phyloP scores from a whole-genome alignment of 2,113 vertebrate species.

The Empidonax alnorum region DNA sequence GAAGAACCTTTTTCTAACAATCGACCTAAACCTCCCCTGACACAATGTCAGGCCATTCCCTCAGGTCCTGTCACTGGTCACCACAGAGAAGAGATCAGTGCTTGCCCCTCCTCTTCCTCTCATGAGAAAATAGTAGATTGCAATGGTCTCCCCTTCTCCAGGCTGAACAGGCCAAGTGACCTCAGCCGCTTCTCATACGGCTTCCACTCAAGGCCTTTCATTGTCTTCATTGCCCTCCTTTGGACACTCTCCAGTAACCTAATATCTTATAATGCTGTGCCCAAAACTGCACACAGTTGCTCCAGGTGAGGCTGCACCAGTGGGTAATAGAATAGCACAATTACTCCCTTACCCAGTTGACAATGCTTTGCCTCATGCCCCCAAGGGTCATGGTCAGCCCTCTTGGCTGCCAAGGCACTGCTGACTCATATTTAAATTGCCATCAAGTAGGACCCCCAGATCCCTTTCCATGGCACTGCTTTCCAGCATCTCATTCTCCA shows the following conservation, averaged over 20 bases:
- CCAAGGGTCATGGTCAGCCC: neutral
- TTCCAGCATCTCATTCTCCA: neutral
- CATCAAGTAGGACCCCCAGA: neutral
- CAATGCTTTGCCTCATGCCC: neutral
- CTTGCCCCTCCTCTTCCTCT: neutral
- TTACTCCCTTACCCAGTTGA: accelerated
- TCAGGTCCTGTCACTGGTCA: neutral
- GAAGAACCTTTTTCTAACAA: neutral
- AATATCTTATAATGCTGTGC: neutral
- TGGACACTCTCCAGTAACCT: neutral
- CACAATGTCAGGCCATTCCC: neutral
- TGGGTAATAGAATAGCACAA: neutral
- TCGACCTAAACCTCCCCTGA: neutral
- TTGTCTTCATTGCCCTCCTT: neutral
- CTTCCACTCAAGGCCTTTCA: neutral
- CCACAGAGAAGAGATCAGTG: neutral
- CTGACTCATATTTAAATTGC: neutral
- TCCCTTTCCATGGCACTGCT: neutral
- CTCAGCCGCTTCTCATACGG: neutral
- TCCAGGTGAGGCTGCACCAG: neutral
- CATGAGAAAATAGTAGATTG: neutral
- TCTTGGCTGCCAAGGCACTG: neutral
- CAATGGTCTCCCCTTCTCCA: neutral
- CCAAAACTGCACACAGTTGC: neutral
- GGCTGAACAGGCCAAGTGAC: neutral